Evolutionary conservation across 2,797 vertebrate species (phyloP), one percentile per base, ranked within the genome.

Genomic region (Eidolon dupreanum): DNA sequence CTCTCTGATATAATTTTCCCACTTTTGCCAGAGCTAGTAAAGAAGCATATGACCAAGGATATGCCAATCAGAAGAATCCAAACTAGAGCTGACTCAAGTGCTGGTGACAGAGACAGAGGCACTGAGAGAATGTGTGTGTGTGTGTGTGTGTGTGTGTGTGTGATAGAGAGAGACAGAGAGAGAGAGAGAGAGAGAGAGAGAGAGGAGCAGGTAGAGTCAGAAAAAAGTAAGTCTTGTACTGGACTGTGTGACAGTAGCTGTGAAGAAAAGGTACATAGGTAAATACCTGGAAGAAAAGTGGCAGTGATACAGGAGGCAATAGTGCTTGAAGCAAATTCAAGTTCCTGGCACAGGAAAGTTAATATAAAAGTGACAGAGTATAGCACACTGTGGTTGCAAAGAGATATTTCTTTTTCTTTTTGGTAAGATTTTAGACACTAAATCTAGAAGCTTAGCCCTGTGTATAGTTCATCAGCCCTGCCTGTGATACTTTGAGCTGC

Each of bases 281-380:
- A 65, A 78, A 24, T 55, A 61, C 0, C 19, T 38, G 36, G 20
- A 8, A 9, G 28, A 77, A 8, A 61, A 66, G 4, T 15, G 1
- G 7, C 15, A 31, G 12, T 33, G 6, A 2, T 38, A 0, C 0
- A 4, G 3, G 8, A 53, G 6, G 1, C 17, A 51, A 20, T 26
- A 49, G 6, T 63, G 2, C 10, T 77, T 46, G 8, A 28, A 68
- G 26, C 0, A 70, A 90, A 77, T 9, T 33, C 2, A 73, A 68
- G 15, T 41, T 85, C 4, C 24, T 53, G 2, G 4, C 11, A n/a
- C 2, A 71, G 15, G 38, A 61, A 78, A 86, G 7, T 36, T 41
- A 77, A 2, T 38, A 20, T 38, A 59, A 2, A 83, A 43, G 90
- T 33, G 57, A 6, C 43, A 26, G 0, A 19, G 12, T 28, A 49